A percentile compares a stretch with the other conserved stretches of the same genome.
Conservation (phyloP, 2,797 vertebrate species). For the Leptatherina wallacei region DNA sequence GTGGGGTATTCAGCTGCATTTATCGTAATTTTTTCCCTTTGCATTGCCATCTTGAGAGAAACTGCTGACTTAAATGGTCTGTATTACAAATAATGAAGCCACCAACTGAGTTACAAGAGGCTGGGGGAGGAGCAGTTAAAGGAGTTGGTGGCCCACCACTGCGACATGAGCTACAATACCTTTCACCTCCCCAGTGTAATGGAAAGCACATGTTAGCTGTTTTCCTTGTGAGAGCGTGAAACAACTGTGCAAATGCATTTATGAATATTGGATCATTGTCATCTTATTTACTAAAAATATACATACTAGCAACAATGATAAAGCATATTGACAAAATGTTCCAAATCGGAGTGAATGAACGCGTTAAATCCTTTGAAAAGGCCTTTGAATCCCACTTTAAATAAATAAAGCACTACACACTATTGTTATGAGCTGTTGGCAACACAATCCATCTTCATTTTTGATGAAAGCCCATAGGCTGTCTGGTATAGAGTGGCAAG, state of each 20-base stretch:
- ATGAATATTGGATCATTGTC: conserved; percentile 24
- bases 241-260: conserved; percentile 22
- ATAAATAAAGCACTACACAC: conserved; percentile 68
- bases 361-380: conserved; percentile 44
- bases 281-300: conserved; percentile 7
- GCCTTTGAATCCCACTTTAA: conserved; percentile 48
- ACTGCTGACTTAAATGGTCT: conserved; percentile 39
- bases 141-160: conserved; percentile 23
- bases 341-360: conserved; percentile 29
- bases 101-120: conserved; percentile 36
- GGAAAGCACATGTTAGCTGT: conserved; percentile 40
- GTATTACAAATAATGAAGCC: conserved; percentile 45
- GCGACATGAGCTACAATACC: conserved; percentile 35
- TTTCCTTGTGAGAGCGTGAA: conserved; percentile 41
- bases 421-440: conserved; percentile 66
- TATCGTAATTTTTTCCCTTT: conserved; percentile 1
- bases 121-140: conserved; percentile 40
- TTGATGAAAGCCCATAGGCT: conserved; percentile 77
- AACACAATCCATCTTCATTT: conserved; percentile 80
- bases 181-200: conserved; percentile 22
- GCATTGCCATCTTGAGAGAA: conserved; percentile 10
- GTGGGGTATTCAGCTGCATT: neutral
- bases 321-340: conserved; percentile 26
- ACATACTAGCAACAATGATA: conserved; percentile 27
- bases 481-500: conserved; percentile 71